Evolutionary conservation across 2,888 invertebrate genomes (phyloP), one percentile per base, ranked within the genome.

Genomic region (Ectemnius continuus): DNA sequence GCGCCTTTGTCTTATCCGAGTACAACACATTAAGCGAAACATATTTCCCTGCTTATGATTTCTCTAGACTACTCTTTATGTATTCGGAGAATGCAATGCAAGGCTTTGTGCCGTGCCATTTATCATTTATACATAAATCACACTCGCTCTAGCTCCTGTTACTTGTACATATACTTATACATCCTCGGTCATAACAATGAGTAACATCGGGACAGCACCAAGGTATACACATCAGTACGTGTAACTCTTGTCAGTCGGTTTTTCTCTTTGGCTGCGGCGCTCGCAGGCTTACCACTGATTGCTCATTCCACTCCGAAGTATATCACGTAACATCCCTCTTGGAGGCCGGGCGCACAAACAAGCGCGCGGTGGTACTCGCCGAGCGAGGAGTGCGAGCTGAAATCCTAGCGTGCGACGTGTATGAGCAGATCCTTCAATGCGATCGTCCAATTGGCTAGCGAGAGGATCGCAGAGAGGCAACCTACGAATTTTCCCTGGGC

Each of bases 271-370:
- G 88, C 86, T 87, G 88, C 89, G 89, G 83, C 90, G 90, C 89
- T 90, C 89, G 89, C 89, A 88, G 87, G 89, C 90, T 90, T 88
- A 89, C 89, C 90, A 88, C 90, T 90, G 86, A 87, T 90, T 89
- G 89, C 90, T 89, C 89, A 86, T 88, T 88, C 81, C 80, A 81
- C 84, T 86, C 83, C 8, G 84, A 82, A 79, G 72, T 36, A 36
- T 36, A 36, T 82, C 86, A 87, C 84, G 76, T 72, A 36, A 36
- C 36, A 52, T 52, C 77, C 80, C 83, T 79, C 72, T 75, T 80
- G 79, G 75, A 79, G 82, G 84, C 80, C 84, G 80, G 76, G 84
- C 79, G 80, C 84, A 85, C 83, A 79, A 87, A 86, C 83, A 83
- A 84, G 82, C 78, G 74, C 61, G 76, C 79, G 73, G 73, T 59